A percentile compares a stretch with the other conserved stretches of the same genome.
phyloP scores from a whole-genome alignment of 1,140 invertebrate species.

The Tetranychus urticae region DNA sequence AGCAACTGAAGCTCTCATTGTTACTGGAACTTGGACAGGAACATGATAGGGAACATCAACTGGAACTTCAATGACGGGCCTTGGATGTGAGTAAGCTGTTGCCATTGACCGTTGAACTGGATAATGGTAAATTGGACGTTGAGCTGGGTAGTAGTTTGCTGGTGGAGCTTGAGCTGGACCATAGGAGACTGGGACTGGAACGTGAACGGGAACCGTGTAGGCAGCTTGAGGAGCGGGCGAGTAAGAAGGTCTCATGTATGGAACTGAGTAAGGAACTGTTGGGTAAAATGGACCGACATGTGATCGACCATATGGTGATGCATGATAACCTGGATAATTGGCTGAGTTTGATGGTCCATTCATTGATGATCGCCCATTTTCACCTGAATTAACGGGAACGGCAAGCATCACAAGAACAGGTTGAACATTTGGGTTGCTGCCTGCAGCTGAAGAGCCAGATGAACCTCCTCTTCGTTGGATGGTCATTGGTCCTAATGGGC shows the following conservation, averaged over 20 bases:
- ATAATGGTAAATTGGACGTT: constrained; percentile 1
- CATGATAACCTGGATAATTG: background rate
- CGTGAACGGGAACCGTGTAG: constrained; percentile 1
- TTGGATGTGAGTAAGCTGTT: background rate
- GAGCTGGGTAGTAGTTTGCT: background rate
- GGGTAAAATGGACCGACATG: background rate
- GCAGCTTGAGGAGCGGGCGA: background rate
- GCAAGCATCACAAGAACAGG: constrained; percentile 2
- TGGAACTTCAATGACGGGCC: constrained; percentile 1
- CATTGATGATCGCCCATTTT: background rate
- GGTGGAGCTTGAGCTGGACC: background rate
- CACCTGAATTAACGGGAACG: background rate
- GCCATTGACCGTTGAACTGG: background rate
- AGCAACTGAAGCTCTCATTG: background rate
- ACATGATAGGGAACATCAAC: constrained; percentile 1
- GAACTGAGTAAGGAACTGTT: background rate
- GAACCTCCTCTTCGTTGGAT: background rate
- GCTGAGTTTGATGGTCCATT: background rate
- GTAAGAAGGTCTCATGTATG: background rate
- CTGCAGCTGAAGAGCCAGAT: background rate
- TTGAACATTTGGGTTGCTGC: background rate
- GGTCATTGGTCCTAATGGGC: background rate
- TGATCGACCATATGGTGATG: background rate
- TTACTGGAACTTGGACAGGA: background rate
- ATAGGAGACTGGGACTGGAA: background rate